These are phyloP conservation scores for Neodontobutis hainanensis DNA, from an alignment of 2,113 vertebrate species.

Conservation along the genomic window DNA sequence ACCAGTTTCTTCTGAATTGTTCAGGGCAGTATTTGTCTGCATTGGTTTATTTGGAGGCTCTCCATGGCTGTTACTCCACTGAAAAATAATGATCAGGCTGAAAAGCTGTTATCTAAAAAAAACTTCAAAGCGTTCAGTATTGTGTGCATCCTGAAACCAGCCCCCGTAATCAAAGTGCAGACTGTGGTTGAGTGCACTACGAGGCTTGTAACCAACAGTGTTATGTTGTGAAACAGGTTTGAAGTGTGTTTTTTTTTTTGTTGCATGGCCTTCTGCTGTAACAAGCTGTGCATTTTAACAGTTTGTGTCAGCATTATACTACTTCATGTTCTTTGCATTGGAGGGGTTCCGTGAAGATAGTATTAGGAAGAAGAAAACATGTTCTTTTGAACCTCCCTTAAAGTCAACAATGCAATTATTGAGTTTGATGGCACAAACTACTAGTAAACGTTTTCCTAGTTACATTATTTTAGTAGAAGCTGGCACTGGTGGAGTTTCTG, in stretches of 20 bases:
- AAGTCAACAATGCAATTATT: no score
- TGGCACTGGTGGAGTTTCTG: no score
- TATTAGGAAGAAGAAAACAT: neutral
- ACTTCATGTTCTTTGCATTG: neutral
- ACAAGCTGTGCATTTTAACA: neutral
- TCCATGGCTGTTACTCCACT: neutral
- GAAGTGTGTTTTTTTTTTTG: neutral
- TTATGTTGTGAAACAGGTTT: constrained; percentile 62
- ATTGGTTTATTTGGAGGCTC: neutral
- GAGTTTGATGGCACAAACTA: no score
- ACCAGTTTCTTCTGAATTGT: neutral
- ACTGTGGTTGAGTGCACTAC: constrained; percentile 11
- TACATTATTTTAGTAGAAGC: no score
- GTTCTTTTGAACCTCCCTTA: no score
- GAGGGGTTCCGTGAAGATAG: neutral
- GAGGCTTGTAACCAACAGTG: constrained; percentile 19
- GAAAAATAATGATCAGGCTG: neutral
- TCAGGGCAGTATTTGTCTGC: neutral
- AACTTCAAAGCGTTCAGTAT: neutral
- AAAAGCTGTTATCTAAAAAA: constrained; percentile 28
- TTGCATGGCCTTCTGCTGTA: neutral
- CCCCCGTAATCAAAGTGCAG: constrained; percentile 3
- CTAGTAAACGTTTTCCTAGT: no score
- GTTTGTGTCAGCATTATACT: neutral
- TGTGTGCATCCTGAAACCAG: constrained; percentile 8